phyloP scores from a whole-genome alignment of 2,888 invertebrate species.

The Parascotia fuliginaria region DNA sequence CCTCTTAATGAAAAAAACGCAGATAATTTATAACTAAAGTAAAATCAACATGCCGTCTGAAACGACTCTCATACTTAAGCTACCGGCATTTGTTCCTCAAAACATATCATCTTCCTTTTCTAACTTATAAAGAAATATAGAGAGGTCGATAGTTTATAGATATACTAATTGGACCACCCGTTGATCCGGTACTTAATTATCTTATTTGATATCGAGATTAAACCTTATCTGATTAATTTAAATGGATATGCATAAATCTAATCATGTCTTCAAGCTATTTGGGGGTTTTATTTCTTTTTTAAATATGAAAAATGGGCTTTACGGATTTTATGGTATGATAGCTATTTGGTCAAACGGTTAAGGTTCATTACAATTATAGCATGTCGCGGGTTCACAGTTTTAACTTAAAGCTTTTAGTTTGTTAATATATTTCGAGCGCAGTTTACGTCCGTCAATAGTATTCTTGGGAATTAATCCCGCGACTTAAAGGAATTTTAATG shows the following conservation, averaged over 20 bases:
- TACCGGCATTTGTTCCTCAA: slow-evolving; percentile 32
- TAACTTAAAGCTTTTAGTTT: too few species aligned
- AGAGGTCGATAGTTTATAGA: slow-evolving; percentile 32
- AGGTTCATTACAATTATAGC: too few species aligned
- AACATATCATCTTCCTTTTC: slow-evolving; percentile 32
- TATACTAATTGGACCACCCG: slow-evolving; percentile 67
- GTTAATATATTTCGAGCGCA: too few species aligned
- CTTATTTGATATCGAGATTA: slow-evolving; percentile 34
- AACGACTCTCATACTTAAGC: slow-evolving; percentile 55
- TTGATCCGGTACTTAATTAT: slow-evolving; percentile 49
- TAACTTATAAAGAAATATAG: slow-evolving; percentile 12
- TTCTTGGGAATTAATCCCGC: too few species aligned
- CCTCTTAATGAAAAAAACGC: slow-evolving; percentile 18
- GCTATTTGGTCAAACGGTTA: too few species aligned
- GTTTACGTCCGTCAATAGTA: too few species aligned
- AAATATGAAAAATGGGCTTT: background rate
- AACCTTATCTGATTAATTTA: slow-evolving; percentile 36
- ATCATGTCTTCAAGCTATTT: slow-evolving; percentile 11
- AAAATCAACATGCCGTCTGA: slow-evolving; percentile 46
- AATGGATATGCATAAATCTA: slow-evolving; percentile 26
- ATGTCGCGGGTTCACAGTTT: too few species aligned
- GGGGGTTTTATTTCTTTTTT: background rate
- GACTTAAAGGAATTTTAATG: too few species aligned
- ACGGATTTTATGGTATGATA: too few species aligned
- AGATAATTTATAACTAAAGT: slow-evolving; percentile 24